phyloP scores from a whole-genome alignment of 2,113 vertebrate species.

The Coryphaenoides rupestris region DNA sequence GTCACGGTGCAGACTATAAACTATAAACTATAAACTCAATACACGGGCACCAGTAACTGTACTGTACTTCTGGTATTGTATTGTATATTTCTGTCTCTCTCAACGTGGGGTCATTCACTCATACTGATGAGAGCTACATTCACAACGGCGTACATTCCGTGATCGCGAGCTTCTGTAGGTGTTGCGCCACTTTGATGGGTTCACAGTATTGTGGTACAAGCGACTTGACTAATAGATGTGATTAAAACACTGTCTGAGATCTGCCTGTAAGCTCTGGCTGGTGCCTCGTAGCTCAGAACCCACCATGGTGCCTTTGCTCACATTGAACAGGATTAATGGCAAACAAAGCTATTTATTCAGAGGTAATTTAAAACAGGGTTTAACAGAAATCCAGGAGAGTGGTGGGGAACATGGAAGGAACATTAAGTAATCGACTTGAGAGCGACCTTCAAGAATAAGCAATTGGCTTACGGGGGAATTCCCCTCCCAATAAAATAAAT shows the following conservation, averaged over 20 bases:
- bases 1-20: too few relatives aligned
- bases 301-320: conserved; percentile 56
- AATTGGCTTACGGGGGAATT: conserved; percentile 69
- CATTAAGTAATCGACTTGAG: conserved; percentile 71
- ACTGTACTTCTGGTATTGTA: neutral
- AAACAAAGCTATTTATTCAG: conserved; percentile 75
- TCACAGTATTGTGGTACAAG: conserved; percentile 38
- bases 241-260: conserved; percentile 59
- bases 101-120: too few relatives aligned
- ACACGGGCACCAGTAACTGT: neutral
- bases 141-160: conserved; percentile 1
- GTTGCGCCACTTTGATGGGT: conserved; percentile 36
- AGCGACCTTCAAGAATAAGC: conserved; percentile 65
- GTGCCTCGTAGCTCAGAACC: conserved; percentile 59
- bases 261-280: conserved; percentile 47
- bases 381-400: conserved; percentile 62
- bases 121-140: neutral
- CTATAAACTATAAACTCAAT: too few relatives aligned
- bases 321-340: conserved; percentile 67
- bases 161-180: conserved; percentile 13
- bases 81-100: neutral
- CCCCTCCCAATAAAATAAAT: conserved; percentile 66
- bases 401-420: conserved; percentile 60
- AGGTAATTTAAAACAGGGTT: conserved; percentile 66
- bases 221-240: conserved; percentile 56